Percentiles rank a stretch among this genome's conserved stretches.
phyloP scores from a whole-genome alignment of 2,888 invertebrate genomes.

The Platycheirus albimanus region DNA sequence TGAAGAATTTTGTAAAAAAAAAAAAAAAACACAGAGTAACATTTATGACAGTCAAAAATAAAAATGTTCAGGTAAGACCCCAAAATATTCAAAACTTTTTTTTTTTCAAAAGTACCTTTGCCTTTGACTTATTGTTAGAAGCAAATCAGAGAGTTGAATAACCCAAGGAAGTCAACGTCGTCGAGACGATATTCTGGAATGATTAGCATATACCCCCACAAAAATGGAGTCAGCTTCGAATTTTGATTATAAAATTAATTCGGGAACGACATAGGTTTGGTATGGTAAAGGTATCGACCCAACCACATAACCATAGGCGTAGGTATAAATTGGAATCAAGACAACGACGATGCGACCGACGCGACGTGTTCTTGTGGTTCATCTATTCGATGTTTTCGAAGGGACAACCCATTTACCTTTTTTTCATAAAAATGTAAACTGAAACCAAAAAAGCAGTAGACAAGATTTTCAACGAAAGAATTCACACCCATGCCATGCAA shows the following conservation, averaged over 20 bases:
- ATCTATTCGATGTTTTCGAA: slow-evolving; percentile 47
- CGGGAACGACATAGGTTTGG: slow-evolving; percentile 19
- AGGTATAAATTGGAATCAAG: slow-evolving; percentile 24
- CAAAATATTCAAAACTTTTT: slow-evolving; percentile 12
- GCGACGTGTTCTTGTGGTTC: slow-evolving; percentile 18
- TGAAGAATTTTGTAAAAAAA: slow-evolving; percentile 15
- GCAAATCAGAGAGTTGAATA: slow-evolving; percentile 60
- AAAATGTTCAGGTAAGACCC: too few species aligned
- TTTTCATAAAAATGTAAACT: slow-evolving; percentile 57
- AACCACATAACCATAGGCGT: not conserved
- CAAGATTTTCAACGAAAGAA: slow-evolving; percentile 45
- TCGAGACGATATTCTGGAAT: slow-evolving; percentile 48
- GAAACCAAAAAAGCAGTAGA: slow-evolving; percentile 31
- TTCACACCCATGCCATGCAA: slow-evolving; percentile 67
- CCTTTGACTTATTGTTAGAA: not conserved
- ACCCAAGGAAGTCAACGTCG: slow-evolving; percentile 35
- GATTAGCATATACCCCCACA: slow-evolving; percentile 66
- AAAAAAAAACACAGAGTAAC: not conserved
- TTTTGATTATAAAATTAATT: slow-evolving; percentile 66
- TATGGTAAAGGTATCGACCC: not conserved
- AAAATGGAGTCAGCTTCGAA: slow-evolving; percentile 49
- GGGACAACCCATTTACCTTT: slow-evolving; percentile 49
- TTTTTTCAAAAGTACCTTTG: not conserved
- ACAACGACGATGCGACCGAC: slow-evolving; percentile 17
- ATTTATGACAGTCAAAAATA: not conserved